Percentiles rank a stretch among this genome's conserved stretches.
Conservation (phyloP, 2,797 vertebrate genomes). For the Hippocampus kuda region DNA sequence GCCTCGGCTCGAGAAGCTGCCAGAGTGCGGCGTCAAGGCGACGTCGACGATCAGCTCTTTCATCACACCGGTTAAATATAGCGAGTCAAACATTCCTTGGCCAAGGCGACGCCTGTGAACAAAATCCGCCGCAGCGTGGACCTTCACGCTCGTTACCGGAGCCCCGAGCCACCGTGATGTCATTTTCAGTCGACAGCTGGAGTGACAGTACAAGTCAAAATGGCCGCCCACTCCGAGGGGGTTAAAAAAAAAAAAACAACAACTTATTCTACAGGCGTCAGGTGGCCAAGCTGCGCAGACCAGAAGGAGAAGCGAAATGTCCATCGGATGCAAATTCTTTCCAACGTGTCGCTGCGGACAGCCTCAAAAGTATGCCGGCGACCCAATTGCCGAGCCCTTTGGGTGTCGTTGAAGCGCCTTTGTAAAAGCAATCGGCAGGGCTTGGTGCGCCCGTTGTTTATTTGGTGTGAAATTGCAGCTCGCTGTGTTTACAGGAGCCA, state of each 20-base stretch:
- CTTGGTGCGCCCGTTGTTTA: background rate
- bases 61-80: background rate
- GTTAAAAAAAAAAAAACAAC: too few relatives aligned
- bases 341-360: too few relatives aligned
- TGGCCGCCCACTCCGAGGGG: too few relatives aligned
- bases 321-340: too few relatives aligned
- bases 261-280: background rate
- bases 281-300: too few relatives aligned
- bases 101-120: background rate
- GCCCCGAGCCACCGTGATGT: too few relatives aligned
- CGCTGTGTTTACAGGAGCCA: background rate
- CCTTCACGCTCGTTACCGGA: background rate
- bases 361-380: background rate
- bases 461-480: constrained; percentile 1
- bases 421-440: background rate
- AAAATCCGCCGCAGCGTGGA: background rate
- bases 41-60: background rate
- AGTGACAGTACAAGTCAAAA: too few relatives aligned
- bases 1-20: constrained; percentile 9
- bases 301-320: too few relatives aligned
- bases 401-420: background rate
- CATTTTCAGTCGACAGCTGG: too few relatives aligned
- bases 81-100: background rate
- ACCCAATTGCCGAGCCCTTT: background rate
- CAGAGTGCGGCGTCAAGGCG: constrained; percentile 17